Base-by-base conservation (phyloP, 2,797 vertebrate species). In the Liparis tanakae region DNA sequence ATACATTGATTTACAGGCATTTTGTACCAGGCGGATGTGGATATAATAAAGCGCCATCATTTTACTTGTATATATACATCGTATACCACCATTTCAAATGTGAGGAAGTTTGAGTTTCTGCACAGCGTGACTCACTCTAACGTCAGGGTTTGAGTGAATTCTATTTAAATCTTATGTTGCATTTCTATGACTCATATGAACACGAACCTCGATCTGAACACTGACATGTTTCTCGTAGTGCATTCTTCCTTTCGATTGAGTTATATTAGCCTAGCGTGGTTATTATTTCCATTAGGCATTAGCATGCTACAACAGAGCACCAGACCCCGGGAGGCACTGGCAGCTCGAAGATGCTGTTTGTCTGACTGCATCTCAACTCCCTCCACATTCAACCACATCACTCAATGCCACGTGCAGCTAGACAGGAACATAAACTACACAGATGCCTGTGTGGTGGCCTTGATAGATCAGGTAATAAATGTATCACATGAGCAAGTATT, bases 341-440 rank as follows among this genome's bases (percentile, higher is more conserved):
- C 41, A 71, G 44, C 14, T 44, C 39, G 58, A 36, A 75, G 63
- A 76, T 46, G 4, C 59, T 5, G 68, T 53, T 54, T 74, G 64
- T 55, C 65, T 70, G 37, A 22, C 54, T 70, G 46, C 60, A 55
- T 79, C 54, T 72, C 17, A 0, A 66, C 50, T 70, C 60, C 20
- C 39, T 66, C 58, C 30, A 36, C 65, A 56, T 72, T 71, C 77
- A 78, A 18, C 58, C 7, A 54, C 20, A 6, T 71, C 70, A 70
- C 77, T 70, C 33, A 56, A 70, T 61, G 76, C 50, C 0, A 10
- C 34, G 20, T 44, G 33, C 36, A 17, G 59, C 46, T 22, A 44
- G 63, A 81, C 72, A 74, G 74, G 58, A 76, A 70, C 83, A 79
- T 83, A 82, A 83, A 88, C 67, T 80, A 81, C 68, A 78, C 55